phyloP scores from a whole-genome alignment of 2,113 vertebrate species.

The Fregata magnificens region DNA sequence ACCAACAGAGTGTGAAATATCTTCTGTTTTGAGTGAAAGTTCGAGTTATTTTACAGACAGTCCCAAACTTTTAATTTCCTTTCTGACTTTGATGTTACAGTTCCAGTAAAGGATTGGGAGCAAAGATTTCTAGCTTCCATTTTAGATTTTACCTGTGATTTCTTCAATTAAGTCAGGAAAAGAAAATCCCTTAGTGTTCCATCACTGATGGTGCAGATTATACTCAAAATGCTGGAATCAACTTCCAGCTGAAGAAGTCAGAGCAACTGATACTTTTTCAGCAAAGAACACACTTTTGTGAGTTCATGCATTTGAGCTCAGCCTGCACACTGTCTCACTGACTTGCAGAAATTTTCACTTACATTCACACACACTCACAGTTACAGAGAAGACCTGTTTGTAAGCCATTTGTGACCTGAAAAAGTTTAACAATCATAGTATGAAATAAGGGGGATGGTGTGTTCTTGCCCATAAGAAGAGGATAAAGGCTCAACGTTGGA shows the following conservation, averaged over 20 bases:
- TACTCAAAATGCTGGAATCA: not conserved
- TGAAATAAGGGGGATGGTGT: accelerated
- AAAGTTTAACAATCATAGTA: not conserved
- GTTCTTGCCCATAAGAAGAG: not conserved
- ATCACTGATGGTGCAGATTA: not conserved
- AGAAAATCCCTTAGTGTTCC: not conserved
- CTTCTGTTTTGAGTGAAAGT: not conserved
- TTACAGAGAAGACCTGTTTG: not conserved
- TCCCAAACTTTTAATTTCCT: not conserved
- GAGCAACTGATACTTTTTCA: not conserved
- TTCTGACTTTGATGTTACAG: not conserved
- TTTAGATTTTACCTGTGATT: not conserved
- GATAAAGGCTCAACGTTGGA: accelerated
- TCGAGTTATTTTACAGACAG: not conserved
- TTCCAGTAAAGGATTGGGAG: not conserved
- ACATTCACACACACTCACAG: accelerated
- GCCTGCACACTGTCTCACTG: not conserved
- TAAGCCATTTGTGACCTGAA: not conserved
- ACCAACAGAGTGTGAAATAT: not conserved
- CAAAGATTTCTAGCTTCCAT: not conserved
- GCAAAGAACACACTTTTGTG: accelerated
- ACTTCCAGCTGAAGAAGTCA: not conserved
- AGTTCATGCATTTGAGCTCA: accelerated
- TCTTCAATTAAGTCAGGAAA: not conserved
- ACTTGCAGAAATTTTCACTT: not conserved